Base-by-base conservation (phyloP, 64 coral and sea anemone genomes). In the Stichodactyla helianthus region DNA sequence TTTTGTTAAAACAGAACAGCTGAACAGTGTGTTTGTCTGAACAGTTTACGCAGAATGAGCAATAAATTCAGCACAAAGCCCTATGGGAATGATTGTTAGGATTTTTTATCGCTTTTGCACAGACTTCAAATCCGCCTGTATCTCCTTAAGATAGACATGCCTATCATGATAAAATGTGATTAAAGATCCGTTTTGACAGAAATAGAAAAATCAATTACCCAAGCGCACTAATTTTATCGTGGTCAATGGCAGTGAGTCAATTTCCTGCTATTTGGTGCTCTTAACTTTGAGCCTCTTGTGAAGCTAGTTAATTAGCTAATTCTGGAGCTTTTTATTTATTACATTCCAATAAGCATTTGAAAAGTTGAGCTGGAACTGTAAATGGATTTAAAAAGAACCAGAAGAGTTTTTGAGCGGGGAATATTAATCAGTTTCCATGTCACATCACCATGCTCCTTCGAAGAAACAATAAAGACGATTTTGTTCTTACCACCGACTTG, bases 251-350 rank as follows among this genome's bases (percentile, higher is more conserved):
- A n/a, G 63, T 22, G 63, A 68, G 68, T 74, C 26, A 74, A 74
- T 74, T 74, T 74, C 68, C 68, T 74, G 68, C 68, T 74, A 74
- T 31, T 74, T 26, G 68, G 26, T 74, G 5, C 25, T 74, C 68
- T 74, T 74, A 74, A 74, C 68, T 74, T 31, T 74, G 68, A 74
- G 22, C 68, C 26, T 74, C 68, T 27, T 74, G 68, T 22, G 6
- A 68, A 68, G 63, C 63, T 68, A 68, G 63, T 68, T n/a, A 20
- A 68, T 22, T 68, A 20, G 19, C 23, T 15, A 31, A 4, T 11
- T 28, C 26, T 74, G 25, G 68, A 74, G 27, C 68, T 11, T 58
- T 57, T 15, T 58, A 58, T 58, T 15, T 58, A 15, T 15, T 58
- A 15, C 55, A 58, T 58, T 58, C 55, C 55, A 58, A 58, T 58